A percentile compares a stretch with the other conserved stretches of the same genome.
phyloP scores from a whole-genome alignment of 2,113 vertebrate species.

The Grammomys surdaster region DNA sequence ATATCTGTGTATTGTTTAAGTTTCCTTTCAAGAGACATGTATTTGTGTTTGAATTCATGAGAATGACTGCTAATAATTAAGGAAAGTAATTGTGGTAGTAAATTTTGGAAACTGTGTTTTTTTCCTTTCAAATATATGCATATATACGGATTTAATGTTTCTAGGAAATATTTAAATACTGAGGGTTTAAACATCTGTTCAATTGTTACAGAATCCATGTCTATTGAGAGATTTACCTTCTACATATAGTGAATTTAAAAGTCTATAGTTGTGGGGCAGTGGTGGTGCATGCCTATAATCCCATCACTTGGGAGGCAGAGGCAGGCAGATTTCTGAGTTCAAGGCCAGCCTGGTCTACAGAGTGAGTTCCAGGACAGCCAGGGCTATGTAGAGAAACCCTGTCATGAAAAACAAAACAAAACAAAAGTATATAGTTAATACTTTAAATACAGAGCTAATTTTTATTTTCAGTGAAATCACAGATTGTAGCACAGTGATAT shows the following conservation, averaged over 20 bases:
- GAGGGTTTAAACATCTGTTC: background rate
- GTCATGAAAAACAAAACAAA: no score
- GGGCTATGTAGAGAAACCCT: no score
- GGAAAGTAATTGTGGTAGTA: background rate
- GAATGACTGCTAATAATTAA: background rate
- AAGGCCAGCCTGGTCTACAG: no score
- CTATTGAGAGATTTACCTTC: background rate
- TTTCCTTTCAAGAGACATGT: background rate
- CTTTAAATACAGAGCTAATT: background rate
- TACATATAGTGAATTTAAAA: background rate
- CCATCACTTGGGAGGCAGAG: no score
- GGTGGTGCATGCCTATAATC: no score
- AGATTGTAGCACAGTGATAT: background rate
- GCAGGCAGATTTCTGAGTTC: no score
- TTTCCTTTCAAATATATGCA: background rate
- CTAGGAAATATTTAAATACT: background rate
- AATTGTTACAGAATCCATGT: background rate
- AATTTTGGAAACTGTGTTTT: background rate
- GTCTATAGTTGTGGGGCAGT: background rate
- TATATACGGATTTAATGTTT: slow-evolving; percentile 36
- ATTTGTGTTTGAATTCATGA: background rate
- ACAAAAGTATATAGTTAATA: background rate
- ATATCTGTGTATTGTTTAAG: background rate
- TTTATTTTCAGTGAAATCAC: slow-evolving; percentile 36
- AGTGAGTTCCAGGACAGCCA: no score